Evolutionary conservation across 2,888 invertebrate genomes (phyloP).

Genomic region (Protonemura montana): DNA sequence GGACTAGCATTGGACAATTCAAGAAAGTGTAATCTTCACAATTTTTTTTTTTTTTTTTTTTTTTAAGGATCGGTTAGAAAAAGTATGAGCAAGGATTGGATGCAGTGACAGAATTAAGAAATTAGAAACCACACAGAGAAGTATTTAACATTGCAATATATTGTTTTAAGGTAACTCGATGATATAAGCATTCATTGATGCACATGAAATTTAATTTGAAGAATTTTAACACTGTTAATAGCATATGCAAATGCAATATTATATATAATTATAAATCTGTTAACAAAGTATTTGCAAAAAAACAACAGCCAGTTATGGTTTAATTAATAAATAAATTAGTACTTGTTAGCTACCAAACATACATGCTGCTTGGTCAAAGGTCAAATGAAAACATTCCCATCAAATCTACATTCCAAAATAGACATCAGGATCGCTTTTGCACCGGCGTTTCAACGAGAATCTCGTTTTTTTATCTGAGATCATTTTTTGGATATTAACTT

Average conservation of each 20-base stretch:
- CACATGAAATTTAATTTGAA: background rate
- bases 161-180: background rate
- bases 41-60: no score
- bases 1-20: no score
- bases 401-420: background rate
- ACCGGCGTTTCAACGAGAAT: no score
- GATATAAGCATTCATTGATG: background rate
- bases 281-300: background rate
- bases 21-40: no score
- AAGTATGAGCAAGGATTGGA: background rate
- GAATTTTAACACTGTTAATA: slow-evolving; percentile 4
- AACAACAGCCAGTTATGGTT: background rate
- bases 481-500: no score
- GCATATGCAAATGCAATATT: background rate
- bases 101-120: background rate
- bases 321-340: background rate
- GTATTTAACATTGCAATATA: background rate
- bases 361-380: background rate
- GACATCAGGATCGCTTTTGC: background rate
- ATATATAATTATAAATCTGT: background rate
- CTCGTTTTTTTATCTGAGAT: no score
- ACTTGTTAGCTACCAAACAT: background rate
- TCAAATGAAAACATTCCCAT: background rate
- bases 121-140: background rate
- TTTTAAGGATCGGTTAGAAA: background rate